Percentiles rank a stretch among this genome's conserved stretches.
These are phyloP conservation scores for Tangara arthus DNA, from an alignment of 2,797 vertebrate species.

Conservation along the genomic window DNA sequence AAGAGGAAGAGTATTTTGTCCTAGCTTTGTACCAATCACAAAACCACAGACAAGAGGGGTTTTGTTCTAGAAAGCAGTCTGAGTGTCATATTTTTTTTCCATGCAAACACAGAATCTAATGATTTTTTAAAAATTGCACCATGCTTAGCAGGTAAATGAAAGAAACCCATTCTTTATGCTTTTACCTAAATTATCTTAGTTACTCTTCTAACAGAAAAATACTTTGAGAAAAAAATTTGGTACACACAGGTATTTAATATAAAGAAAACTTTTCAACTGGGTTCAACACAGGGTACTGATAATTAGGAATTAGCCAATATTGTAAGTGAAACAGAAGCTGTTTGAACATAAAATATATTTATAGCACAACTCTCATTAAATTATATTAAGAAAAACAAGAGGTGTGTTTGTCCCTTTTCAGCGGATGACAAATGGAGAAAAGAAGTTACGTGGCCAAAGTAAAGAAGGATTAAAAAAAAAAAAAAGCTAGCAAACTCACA, in stretches of 20 bases:
- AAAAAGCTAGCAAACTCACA: neutral
- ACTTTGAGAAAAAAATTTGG: neutral
- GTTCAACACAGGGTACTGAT: neutral
- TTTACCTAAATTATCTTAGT: neutral
- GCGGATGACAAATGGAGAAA: neutral
- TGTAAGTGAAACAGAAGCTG: neutral
- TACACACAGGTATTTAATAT: neutral
- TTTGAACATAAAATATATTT: neutral
- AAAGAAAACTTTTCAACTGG: neutral
- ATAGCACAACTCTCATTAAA: neutral
- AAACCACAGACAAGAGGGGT: neutral
- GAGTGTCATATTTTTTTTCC: neutral
- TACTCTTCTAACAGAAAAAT: neutral
- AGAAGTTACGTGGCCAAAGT: neutral
- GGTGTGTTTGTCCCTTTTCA: neutral
- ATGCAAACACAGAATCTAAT: neutral
- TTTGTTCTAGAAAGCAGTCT: neutral
- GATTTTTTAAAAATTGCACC: neutral
- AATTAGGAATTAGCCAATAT: neutral
- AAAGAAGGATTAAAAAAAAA: neutral
- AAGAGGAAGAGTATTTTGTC: neutral
- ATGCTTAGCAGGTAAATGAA: neutral
- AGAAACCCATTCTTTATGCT: neutral
- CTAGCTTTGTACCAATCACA: neutral
- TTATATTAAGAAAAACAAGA: neutral